Evolutionary conservation across 2,888 invertebrate genomes (phyloP).

Genomic region (Habroteleia sp.): DNA sequence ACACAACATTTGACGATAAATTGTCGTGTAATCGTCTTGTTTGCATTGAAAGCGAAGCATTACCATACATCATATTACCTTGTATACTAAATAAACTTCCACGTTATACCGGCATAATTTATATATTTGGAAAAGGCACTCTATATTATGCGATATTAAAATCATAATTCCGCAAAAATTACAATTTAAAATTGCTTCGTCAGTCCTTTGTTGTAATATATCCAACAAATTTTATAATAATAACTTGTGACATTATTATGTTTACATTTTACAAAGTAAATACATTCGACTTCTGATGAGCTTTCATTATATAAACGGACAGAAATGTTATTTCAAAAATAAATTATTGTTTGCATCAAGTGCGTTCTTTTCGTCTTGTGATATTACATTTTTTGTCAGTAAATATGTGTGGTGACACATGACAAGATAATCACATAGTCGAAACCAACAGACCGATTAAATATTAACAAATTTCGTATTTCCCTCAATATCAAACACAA

Average conservation of each 20-base stretch:
- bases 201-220: not conserved
- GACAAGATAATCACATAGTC: slow-evolving; percentile 45
- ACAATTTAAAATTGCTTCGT: not conserved
- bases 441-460: slow-evolving; percentile 52
- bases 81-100: slow-evolving; percentile 22
- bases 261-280: slow-evolving; percentile 10
- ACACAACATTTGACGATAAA: slow-evolving; percentile 51
- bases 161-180: not conserved
- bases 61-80: slow-evolving; percentile 47
- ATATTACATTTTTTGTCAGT: slow-evolving; percentile 44
- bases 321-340: slow-evolving; percentile 9
- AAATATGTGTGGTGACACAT: slow-evolving; percentile 35
- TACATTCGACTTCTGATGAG: not conserved
- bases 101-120: slow-evolving; percentile 21
- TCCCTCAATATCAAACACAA: slow-evolving; percentile 40
- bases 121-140: slow-evolving; percentile 20
- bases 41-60: slow-evolving; percentile 57
- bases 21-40: slow-evolving; percentile 58
- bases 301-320: slow-evolving; percentile 6
- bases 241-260: not conserved
- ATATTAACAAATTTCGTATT: slow-evolving; percentile 47
- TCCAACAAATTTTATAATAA: not conserved
- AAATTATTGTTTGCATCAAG: slow-evolving; percentile 26
- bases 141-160: not conserved
- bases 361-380: slow-evolving; percentile 22